Evolutionary conservation across 2,888 invertebrate species (phyloP).

Genomic region (Pollenia griseotomentosa): DNA sequence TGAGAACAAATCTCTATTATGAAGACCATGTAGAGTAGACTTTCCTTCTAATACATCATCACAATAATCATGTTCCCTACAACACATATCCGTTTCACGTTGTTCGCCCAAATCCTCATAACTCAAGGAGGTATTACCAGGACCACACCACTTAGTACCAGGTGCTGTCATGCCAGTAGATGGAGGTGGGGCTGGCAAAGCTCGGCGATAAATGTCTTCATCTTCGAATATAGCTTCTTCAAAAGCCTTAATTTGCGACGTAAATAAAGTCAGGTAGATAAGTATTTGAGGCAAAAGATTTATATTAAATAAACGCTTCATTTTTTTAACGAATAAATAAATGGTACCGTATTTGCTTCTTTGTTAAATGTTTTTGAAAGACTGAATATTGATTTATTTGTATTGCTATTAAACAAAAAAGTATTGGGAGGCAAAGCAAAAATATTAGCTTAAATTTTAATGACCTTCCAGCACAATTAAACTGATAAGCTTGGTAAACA

Average conservation of each 20-base stretch:
- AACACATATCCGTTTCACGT: conserved; percentile 92
- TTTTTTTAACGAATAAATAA: not conserved
- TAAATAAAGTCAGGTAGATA: not conserved
- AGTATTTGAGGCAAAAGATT: not conserved
- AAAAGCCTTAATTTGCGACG: conserved; percentile 22
- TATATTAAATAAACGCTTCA: not conserved
- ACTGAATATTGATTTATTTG: conserved; percentile 8
- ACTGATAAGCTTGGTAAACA: conserved; percentile 41
- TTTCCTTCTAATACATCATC: conserved; percentile 81
- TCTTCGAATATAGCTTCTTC: conserved; percentile 83
- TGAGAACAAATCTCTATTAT: conserved; percentile 82
- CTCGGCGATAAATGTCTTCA: conserved; percentile 82
- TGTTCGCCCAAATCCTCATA: conserved; percentile 93
- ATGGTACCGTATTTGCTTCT: not conserved
- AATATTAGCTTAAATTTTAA: conserved; percentile 10
- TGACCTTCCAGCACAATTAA: conserved; percentile 24
- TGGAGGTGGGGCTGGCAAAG: conserved; percentile 78
- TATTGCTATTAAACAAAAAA: not conserved
- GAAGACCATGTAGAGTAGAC: conserved; percentile 78
- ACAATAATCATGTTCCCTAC: conserved; percentile 91
- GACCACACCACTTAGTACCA: conserved; percentile 97
- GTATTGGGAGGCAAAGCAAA: not conserved
- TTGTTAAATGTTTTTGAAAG: not conserved
- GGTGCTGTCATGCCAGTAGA: conserved; percentile 84
- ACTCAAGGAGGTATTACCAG: conserved; percentile 91